phyloP scores from a whole-genome alignment of 2,113 vertebrate species.

The Myiozetetes cayanensis region DNA sequence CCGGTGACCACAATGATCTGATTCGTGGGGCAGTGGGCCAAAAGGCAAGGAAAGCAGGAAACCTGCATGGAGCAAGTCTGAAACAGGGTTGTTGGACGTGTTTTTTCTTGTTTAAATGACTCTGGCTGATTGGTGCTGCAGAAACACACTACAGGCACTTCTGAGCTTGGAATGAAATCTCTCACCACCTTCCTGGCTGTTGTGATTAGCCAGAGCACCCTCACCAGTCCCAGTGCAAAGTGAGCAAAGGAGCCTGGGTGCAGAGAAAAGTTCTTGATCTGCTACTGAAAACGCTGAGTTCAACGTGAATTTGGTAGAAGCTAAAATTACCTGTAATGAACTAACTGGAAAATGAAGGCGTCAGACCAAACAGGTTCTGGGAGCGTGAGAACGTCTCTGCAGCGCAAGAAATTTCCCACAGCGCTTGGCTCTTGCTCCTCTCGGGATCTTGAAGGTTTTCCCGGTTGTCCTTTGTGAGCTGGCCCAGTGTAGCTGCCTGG shows the following conservation, averaged over 20 bases:
- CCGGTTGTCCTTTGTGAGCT: not conserved
- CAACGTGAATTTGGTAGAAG: not conserved
- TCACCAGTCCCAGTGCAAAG: not conserved
- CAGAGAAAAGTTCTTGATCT: not conserved
- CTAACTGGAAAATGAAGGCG: not conserved
- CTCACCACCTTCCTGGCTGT: not conserved
- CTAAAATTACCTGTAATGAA: not conserved
- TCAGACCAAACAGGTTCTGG: slow-evolving; percentile 1
- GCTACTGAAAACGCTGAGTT: not conserved
- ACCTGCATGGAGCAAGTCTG: slow-evolving; percentile 1
- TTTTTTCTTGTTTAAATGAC: slow-evolving; percentile 44
- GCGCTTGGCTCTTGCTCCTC: not conserved
- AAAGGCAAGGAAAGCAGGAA: slow-evolving; percentile 36
- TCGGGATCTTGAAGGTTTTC: not conserved
- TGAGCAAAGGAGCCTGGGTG: not conserved
- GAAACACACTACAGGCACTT: not conserved
- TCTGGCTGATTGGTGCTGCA: not conserved
- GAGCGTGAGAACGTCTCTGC: not conserved
- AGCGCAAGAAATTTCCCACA: not conserved
- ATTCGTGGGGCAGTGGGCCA: slow-evolving; percentile 40
- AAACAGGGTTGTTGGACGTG: not conserved
- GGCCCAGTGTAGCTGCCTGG: not conserved
- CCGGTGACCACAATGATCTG: not conserved
- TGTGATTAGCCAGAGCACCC: not conserved
- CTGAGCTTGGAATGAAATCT: not conserved